Evolutionary conservation across 2,113 vertebrate genomes (phyloP).

Genomic region (Laticauda colubrina): DNA sequence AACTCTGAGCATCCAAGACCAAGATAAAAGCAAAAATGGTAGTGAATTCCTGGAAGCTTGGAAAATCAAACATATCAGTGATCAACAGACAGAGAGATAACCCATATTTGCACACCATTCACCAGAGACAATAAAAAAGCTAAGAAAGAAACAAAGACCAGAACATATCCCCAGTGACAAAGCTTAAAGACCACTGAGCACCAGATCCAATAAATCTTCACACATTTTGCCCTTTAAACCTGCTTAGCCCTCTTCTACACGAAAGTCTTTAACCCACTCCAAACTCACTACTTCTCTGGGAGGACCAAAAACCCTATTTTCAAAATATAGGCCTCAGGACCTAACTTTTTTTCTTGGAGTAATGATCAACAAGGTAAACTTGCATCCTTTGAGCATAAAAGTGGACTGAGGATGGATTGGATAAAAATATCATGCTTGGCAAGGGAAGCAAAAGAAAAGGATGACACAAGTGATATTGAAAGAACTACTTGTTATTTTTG

Average conservation of each 20-base stretch:
- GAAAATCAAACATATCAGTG: background rate
- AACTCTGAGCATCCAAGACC: background rate
- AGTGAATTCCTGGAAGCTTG: background rate
- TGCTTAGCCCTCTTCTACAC: background rate
- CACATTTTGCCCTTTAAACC: background rate
- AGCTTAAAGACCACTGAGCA: background rate
- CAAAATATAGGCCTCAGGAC: background rate
- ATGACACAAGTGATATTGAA: background rate
- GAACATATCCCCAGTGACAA: background rate
- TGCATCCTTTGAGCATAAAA: background rate
- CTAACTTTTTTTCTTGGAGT: background rate
- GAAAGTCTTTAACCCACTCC: background rate
- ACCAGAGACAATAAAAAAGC: background rate
- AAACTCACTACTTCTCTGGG: background rate
- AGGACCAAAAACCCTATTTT: background rate
- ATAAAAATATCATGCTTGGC: background rate
- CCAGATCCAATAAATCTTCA: background rate
- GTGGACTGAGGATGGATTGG: background rate
- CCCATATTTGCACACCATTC: background rate
- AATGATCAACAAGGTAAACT: background rate
- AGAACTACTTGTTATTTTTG: background rate
- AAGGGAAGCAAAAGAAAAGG: background rate
- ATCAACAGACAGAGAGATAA: background rate
- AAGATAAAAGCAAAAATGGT: background rate
- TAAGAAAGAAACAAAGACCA: background rate